These are phyloP conservation scores for Cairina moschata DNA, from an alignment of 2,113 vertebrate genomes.

Conservation along the genomic window DNA sequence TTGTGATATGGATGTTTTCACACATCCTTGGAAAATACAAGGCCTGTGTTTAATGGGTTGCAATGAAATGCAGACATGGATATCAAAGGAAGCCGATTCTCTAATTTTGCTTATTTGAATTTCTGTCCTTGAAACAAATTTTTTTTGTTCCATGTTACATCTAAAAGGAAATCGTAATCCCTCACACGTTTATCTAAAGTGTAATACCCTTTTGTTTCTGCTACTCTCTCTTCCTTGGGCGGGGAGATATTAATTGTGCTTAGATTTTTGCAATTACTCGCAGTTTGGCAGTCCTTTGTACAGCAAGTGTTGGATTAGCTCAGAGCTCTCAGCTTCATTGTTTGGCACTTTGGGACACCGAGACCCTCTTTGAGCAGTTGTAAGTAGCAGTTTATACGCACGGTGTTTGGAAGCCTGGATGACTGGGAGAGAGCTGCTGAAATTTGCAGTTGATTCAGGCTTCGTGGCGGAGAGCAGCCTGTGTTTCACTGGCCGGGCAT, in stretches of 20 bases:
- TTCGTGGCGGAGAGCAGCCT: background rate
- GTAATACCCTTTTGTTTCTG: constrained; percentile 9
- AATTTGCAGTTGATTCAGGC: background rate
- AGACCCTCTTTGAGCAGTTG: background rate
- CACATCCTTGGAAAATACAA: background rate
- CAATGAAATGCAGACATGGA: background rate
- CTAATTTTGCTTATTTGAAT: constrained; percentile 17
- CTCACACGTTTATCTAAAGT: background rate
- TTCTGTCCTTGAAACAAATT: constrained; percentile 10
- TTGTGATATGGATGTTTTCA: background rate
- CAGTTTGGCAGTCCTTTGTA: background rate
- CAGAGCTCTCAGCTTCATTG: background rate
- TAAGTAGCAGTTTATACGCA: background rate
- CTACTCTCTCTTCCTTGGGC: background rate
- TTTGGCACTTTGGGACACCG: background rate
- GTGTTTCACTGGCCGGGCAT: no score
- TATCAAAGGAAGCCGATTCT: background rate
- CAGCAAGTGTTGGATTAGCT: background rate
- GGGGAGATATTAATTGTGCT: constrained; percentile 2
- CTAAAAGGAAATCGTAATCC: background rate
- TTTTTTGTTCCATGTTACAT: background rate
- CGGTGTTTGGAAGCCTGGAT: background rate
- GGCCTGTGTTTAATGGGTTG: background rate
- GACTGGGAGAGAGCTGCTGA: background rate
- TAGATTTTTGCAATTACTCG: background rate